phyloP scores from a whole-genome alignment of 2,888 invertebrate genomes.

The Spialia ferax region DNA sequence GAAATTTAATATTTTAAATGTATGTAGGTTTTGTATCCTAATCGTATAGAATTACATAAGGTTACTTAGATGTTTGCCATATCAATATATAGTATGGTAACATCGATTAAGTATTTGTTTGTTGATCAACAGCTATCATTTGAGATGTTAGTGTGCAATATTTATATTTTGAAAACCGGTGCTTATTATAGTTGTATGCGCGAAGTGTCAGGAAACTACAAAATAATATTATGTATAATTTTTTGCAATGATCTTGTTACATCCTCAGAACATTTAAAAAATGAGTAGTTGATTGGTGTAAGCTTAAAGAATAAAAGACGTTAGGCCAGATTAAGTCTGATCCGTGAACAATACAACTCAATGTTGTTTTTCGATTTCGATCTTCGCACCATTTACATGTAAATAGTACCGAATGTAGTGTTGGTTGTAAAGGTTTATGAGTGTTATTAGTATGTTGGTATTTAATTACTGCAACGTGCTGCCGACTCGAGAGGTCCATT shows the following conservation, averaged over 20 bases:
- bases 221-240: constrained; percentile 14
- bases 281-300: constrained; percentile 60
- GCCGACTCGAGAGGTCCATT: constrained; percentile 53
- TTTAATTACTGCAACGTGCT: constrained; percentile 54
- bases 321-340: constrained; percentile 34
- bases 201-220: constrained; percentile 43
- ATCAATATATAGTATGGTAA: constrained; percentile 52
- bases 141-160: constrained; percentile 68
- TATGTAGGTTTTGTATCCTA: constrained; percentile 76
- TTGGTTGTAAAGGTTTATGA: constrained; percentile 59
- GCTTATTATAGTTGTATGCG: constrained; percentile 61
- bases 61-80: constrained; percentile 54
- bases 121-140: constrained; percentile 57
- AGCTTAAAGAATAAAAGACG: constrained; percentile 55
- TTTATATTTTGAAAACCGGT: constrained; percentile 66
- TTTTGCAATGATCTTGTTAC: constrained; percentile 51
- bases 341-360: constrained; percentile 52
- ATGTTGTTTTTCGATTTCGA: constrained; percentile 57
- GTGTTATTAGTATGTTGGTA: constrained; percentile 69
- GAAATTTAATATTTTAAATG: constrained; percentile 75
- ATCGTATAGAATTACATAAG: constrained; percentile 60
- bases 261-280: constrained; percentile 78
- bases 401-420: constrained; percentile 66
- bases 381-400: constrained; percentile 60
- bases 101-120: constrained; percentile 57